A percentile compares a stretch with the other conserved stretches of the same genome.
phyloP scores from a whole-genome alignment of 2,888 invertebrate genomes.

The Stenodema calcarata region DNA sequence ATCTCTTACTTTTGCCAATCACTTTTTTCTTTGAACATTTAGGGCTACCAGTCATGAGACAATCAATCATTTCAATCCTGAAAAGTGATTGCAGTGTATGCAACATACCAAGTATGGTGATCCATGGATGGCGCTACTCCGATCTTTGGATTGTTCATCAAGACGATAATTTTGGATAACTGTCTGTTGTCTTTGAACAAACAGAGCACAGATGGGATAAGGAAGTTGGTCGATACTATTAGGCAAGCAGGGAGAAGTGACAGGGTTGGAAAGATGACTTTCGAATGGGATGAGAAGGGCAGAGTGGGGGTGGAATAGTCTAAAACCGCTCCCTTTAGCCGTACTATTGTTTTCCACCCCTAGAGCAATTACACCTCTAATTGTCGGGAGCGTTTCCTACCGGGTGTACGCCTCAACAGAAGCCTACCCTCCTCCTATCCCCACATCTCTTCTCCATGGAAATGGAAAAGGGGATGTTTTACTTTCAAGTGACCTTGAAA shows the following conservation, averaged over 20 bases:
- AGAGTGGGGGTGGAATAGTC: not conserved
- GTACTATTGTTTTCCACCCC: slow-evolving; percentile 12
- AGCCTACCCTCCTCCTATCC: not conserved
- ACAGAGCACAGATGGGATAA: not conserved
- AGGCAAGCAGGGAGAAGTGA: not conserved
- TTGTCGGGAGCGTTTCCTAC: slow-evolving; percentile 8
- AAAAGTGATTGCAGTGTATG: too few relatives aligned
- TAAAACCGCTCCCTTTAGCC: slow-evolving; percentile 1
- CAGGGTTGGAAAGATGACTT: not conserved
- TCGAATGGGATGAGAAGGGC: not conserved
- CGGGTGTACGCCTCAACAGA: not conserved
- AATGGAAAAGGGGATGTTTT: not conserved
- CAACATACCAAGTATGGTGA: too few relatives aligned
- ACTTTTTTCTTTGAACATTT: too few relatives aligned
- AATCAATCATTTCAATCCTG: too few relatives aligned
- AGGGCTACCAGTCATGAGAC: too few relatives aligned
- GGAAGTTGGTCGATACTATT: not conserved
- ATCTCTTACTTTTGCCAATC: too few relatives aligned
- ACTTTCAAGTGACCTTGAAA: slow-evolving; percentile 24
- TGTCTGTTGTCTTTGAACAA: not conserved
- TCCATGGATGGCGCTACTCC: too few relatives aligned
- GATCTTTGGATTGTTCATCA: too few relatives aligned
- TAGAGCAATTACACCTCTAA: slow-evolving; percentile 7
- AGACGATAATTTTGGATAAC: too few relatives aligned
- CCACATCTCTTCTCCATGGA: not conserved